These are phyloP conservation scores for Struthidea cinerea DNA, from an alignment of 2,113 vertebrate species.

Conservation along the genomic window DNA sequence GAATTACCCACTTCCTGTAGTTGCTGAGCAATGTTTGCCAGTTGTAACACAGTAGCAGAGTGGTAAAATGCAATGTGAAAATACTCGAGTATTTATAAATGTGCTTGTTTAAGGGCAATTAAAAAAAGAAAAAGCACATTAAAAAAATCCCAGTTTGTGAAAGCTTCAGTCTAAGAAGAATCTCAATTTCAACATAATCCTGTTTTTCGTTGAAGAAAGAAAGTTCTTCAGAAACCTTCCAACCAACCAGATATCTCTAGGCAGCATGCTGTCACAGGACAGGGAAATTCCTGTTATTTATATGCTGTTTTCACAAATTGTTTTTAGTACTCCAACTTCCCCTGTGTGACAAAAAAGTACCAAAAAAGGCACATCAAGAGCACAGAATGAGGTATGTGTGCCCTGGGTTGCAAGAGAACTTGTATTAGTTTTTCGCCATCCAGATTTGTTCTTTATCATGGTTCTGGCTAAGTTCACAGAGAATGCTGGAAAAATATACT, in stretches of 20 bases:
- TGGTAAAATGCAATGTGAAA: not conserved
- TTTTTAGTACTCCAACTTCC: not conserved
- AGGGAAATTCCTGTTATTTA: not conserved
- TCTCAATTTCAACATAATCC: not conserved
- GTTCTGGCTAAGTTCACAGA: not conserved
- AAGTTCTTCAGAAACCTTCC: not conserved
- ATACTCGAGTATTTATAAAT: not conserved
- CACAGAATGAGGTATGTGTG: not conserved
- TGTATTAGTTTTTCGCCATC: not conserved
- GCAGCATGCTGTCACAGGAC: not conserved
- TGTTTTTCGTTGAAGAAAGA: not conserved
- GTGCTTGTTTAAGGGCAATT: not conserved
- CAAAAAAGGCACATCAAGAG: not conserved
- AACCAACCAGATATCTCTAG: not conserved
- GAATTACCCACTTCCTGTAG: not conserved
- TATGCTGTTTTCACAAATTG: not conserved
- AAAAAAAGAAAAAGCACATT: not conserved
- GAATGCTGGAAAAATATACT: not conserved
- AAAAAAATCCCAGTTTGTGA: not conserved
- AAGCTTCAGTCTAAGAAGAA: not conserved
- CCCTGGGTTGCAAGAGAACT: not conserved
- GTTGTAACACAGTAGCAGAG: not conserved
- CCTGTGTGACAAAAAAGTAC: not conserved
- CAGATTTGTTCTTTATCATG: not conserved
- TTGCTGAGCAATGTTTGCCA: not conserved